Evolutionary conservation across 2,113 vertebrate genomes (phyloP), one percentile per base, ranked within the genome.

Genomic region (Cavia aperea): DNA sequence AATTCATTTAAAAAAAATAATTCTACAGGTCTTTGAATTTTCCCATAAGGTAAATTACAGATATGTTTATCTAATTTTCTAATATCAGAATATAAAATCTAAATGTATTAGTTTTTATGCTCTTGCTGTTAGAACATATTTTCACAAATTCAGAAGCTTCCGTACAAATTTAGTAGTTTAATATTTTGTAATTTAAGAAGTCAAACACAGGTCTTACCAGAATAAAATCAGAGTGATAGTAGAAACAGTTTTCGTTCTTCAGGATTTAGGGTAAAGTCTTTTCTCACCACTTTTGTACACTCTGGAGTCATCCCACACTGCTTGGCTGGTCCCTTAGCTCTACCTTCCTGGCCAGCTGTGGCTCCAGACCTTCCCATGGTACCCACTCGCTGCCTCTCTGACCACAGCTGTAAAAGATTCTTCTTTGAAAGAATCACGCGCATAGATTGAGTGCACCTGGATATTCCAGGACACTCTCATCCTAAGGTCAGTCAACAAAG

Each of bases 311-410:
- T 39, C 4, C 7, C 14, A 49, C 18, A 73, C 56, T 73, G 1
- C 29, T 60, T 43, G 11, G 10, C 66, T 56, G 11, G 6, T 0
- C 7, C 13, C 7, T 4, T 73, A 11, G 3, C 4, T 65, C n/a
- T 3, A 36, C 3, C 15, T 70, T 43, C 15, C 68, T 54, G 60
- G 9, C 12, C 26, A 62, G 3, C 51, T 51, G 46, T n/a, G 3
- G 29, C 2, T n/a, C 4, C 16, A 7, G 43, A 39, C 19, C 21
- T 85, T 62, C 43, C 29, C 54, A 7, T 26, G 12, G 33, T 21
- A 4, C 13, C 3, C 5, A 60, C 31, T 31, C 39, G 68, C 12
- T 26, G 13, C 24, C 56, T 65, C 46, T 77, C 33, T 58, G 18
- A 43, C 11, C 16, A 60, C 16, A 66, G 26, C 7, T 24, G 26